Evolutionary conservation across 2,113 vertebrate species (phyloP), one percentile per base, ranked within the genome.

Genomic region (Tragelaphus imberbis): DNA sequence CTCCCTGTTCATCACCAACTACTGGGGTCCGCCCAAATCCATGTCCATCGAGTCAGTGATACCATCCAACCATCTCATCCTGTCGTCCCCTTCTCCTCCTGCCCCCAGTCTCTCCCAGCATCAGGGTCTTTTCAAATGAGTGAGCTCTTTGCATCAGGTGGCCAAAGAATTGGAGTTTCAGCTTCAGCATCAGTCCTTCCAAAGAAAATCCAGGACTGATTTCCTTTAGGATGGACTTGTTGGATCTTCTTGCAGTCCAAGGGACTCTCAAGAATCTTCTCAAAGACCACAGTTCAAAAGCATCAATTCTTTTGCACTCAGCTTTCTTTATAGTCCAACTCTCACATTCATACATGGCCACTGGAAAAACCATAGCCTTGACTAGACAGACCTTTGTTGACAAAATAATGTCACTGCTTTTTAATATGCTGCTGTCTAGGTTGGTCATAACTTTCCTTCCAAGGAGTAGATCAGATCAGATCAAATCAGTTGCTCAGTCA

Each of bases 281-380:
- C 65, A 8, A 36, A 36, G 33, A 21, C 17, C 8, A 68, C 65
- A 21, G n/a, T 68, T 68, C n/a, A 36, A 68, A 36, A 21, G n/a
- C 65, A 68, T 68, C n/a, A 36, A 0, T 36, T 68, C 65, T 36
- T 68, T 1, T 0, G 33, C 0, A 0, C 17, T 36, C 65, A 36
- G 1, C 8, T 19, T n/a, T 68, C 33, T 68, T 68, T 1, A 68
- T 0, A 21, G 4, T 36, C 33, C 16, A 68, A 68, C 33, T 1
- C 33, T 68, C 33, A n/a, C 7, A 68, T 68, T 7, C 33, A 68
- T n/a, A 68, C 63, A n/a, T 19, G 33, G 19, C 7, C 3, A 19
- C 33, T 10, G 63, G 30, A 19, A 68, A 19, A n/a, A n/a, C 33
- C 63, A 19, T 19, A n/a, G 7, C 63, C 8, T n/a, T 68, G 63